Evolutionary conservation across 2,888 invertebrate genomes (phyloP).

Genomic region (Platycheirus albimanus): DNA sequence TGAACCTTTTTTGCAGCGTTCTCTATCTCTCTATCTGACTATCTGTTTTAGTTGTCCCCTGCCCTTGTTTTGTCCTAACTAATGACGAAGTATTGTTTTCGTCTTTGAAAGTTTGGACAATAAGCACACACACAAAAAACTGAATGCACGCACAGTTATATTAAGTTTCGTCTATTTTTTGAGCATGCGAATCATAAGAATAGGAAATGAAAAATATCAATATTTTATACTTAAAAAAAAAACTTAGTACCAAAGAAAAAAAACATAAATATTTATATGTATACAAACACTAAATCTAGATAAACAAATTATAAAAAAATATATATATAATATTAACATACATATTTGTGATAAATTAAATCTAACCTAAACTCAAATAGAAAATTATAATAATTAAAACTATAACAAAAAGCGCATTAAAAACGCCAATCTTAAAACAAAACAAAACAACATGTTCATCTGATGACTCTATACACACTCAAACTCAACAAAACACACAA

Average conservation of each 20-base stretch:
- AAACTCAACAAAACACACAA: constrained; percentile 37
- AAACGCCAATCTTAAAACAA: constrained; percentile 49
- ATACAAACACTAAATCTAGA: constrained; percentile 66
- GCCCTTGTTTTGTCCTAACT: constrained; percentile 7
- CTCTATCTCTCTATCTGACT: too few relatives aligned
- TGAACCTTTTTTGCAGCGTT: constrained; percentile 43
- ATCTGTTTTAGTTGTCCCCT: background rate
- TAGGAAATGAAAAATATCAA: constrained; percentile 66
- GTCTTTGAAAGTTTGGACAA: constrained; percentile 40
- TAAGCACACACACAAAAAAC: constrained; percentile 32
- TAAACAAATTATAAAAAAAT: constrained; percentile 54
- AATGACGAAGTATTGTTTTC: constrained; percentile 37
- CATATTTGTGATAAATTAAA: constrained; percentile 70
- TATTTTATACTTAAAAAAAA: constrained; percentile 67
- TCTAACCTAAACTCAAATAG: constrained; percentile 56
- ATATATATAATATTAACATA: constrained; percentile 54
- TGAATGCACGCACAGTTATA: constrained; percentile 64
- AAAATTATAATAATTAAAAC: constrained; percentile 17
- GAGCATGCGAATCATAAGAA: constrained; percentile 65
- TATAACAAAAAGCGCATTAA: constrained; percentile 29
- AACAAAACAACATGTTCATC: constrained; percentile 28
- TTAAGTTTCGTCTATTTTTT: constrained; percentile 12
- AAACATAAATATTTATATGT: constrained; percentile 53
- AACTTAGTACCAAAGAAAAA: constrained; percentile 52
- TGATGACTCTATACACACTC: constrained; percentile 30